Base-by-base conservation (phyloP, 1,140 invertebrate genomes). In the Eupristina koningsbergeri region DNA sequence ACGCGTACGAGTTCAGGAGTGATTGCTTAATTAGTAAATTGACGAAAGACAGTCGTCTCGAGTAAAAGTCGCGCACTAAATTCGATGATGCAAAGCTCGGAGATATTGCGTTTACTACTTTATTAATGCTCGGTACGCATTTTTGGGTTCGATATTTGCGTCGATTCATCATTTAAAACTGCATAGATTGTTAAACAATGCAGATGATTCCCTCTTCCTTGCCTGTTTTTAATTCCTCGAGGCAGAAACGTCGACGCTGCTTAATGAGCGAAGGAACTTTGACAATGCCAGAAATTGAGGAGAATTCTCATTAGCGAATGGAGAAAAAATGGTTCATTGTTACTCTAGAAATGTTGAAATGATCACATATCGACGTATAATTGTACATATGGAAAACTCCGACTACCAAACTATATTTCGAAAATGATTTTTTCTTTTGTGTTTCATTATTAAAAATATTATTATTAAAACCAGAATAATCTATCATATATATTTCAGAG, bases 11-110 rank as follows among this genome's bases (percentile, higher is more conserved):
- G 11, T 17, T 67, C 17, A 58, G 22, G 22, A 22, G 22, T 50
- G 74, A 83, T 83, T 83, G 64, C 74, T 83, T 69, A 78, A 83
- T 78, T 78, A 78, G 75, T 64, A 47, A 83, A 34, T 39, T 47
- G 61, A 69, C 39, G 34, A 39, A 41, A 45, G 53, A 74, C 15
- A 61, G 34, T 77, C 17, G 34, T 17, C 34, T 19, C 73, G 6
- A 29, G 50, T 53, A 53, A 76, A 50, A 39, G 45, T 75, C 73
- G 73, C 9, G 45, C 26, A 22, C 17, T 75, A 31, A 29, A 58
- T 36, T 34, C 75, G 47, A 36, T 78, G 61, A 64, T 64, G 76
- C 17, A 78, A 78, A 78, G 39, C n/a, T 64, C 39, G 36, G 7
- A 3, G 22, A 77, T 61, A 61, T 77, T 77, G 73, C 73, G 41